Evolutionary conservation across 2,888 invertebrate genomes (phyloP), one percentile per base, ranked within the genome.

Genomic region (Aradus depressus): DNA sequence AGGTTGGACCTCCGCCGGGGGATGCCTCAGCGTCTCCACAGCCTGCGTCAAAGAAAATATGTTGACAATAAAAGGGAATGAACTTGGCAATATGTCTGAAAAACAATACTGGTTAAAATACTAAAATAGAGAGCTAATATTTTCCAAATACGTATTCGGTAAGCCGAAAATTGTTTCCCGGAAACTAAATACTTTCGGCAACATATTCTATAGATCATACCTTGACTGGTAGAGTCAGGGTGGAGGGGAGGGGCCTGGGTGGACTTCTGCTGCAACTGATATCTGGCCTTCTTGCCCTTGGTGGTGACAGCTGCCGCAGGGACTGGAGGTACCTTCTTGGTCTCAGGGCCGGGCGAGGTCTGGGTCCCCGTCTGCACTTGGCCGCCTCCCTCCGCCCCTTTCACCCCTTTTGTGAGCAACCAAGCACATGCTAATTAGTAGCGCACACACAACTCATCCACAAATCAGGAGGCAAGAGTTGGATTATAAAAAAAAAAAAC

Each of bases 251-350:
- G 56, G 44, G 56, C 59, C 50, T 59, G 59, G 38, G 57, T 57
- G 50, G 57, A 44, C 43, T 57, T 58, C 52, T 58, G 59, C 44
- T 53, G 54, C 25, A 54, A 58, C 45, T 68, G 69, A 53, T 67
- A 68, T 53, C 69, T 62, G 3, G 66, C 64, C 55, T 70, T 69
- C 58, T 70, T 70, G 10, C 67, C 66, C 56, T 69, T 70, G 31
- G 35, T 45, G 16, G 56, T 50, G 16, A 62, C 64, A 4, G 63
- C 60, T 4, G 64, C 59, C 2, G 62, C 60, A 8, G 65, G 63
- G 28, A 64, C 63, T 6, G 68, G 65, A 38, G 75, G 70, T 35
- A 54, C 54, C 45, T 48, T 50, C 25, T 38, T 39, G 26, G 56
- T 39, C 12, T 54, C 56, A 39, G 56, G 55, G 37, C 39, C 51